Conservation (phyloP, 1,140 invertebrate species). For the Cydia fagiglandana region DNA sequence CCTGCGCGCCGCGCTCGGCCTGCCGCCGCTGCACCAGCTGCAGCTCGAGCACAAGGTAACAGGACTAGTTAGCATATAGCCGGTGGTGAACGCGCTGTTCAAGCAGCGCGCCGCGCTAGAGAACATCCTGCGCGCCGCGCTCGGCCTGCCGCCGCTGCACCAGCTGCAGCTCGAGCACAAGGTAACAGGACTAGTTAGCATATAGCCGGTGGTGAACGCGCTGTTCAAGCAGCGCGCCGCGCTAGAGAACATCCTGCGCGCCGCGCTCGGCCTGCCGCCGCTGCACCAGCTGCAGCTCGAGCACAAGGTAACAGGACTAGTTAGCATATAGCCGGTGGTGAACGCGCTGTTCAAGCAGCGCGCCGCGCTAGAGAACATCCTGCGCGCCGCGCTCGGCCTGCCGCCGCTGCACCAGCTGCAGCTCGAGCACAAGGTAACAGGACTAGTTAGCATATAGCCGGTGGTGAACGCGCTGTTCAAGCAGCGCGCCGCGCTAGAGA, state of each 20-base stretch:
- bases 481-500: background rate
- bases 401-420: conserved; percentile 90
- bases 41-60: background rate
- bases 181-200: too few relatives aligned
- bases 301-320: conserved; percentile 81
- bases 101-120: conserved; percentile 10
- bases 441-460: too few relatives aligned
- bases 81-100: too few relatives aligned
- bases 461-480: conserved; percentile 90
- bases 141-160: conserved; percentile 80
- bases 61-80: too few relatives aligned
- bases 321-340: too few relatives aligned
- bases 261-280: conserved; percentile 85
- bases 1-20: background rate
- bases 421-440: conserved; percentile 88
- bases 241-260: conserved; percentile 94
- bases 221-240: conserved; percentile 84
- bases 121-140: too few relatives aligned
- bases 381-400: conserved; percentile 86
- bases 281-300: conserved; percentile 91
- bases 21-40: background rate
- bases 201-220: too few relatives aligned
- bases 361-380: conserved; percentile 92
- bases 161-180: conserved; percentile 91
- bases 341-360: conserved; percentile 83